A percentile compares a stretch with the other conserved stretches of the same genome.
These are phyloP conservation scores for Cinara cedri DNA, from an alignment of 2,888 invertebrate genomes.

Conservation along the genomic window DNA sequence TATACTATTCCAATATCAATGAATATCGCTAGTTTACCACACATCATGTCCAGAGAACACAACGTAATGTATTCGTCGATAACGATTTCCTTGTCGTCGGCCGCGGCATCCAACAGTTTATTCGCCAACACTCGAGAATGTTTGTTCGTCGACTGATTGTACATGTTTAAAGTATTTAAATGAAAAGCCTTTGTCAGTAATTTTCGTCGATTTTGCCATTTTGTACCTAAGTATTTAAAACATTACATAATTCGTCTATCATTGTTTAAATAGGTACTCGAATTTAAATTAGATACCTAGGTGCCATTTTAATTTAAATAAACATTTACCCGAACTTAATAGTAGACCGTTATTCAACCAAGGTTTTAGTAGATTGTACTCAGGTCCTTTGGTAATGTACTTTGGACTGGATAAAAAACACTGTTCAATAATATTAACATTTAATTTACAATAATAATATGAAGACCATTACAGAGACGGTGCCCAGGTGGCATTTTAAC, in stretches of 20 bases:
- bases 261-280: not conserved
- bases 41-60: slow-evolving; percentile 26
- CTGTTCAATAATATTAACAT: slow-evolving; percentile 36
- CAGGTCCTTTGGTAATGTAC: slow-evolving; percentile 58
- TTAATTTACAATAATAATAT: no score
- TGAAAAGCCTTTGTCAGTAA: slow-evolving; percentile 74
- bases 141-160: slow-evolving; percentile 70
- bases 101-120: slow-evolving; percentile 29
- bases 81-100: not conserved
- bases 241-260: not conserved
- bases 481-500: no score
- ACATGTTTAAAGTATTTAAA: slow-evolving; percentile 73
- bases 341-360: slow-evolving; percentile 58
- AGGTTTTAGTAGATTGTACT: slow-evolving; percentile 51
- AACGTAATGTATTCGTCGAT: not conserved
- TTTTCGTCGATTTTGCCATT: slow-evolving; percentile 71
- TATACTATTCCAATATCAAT: no score
- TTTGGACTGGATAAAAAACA: slow-evolving; percentile 54
- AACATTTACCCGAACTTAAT: slow-evolving; percentile 53
- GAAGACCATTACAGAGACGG: no score
- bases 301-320: not conserved
- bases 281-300: no score
- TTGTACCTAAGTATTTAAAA: slow-evolving; percentile 60
- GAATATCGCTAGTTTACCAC: no score
- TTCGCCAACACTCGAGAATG: slow-evolving; percentile 41